Conservation (phyloP, 2,113 vertebrate genomes). For the Ceuthmochares aereus region DNA sequence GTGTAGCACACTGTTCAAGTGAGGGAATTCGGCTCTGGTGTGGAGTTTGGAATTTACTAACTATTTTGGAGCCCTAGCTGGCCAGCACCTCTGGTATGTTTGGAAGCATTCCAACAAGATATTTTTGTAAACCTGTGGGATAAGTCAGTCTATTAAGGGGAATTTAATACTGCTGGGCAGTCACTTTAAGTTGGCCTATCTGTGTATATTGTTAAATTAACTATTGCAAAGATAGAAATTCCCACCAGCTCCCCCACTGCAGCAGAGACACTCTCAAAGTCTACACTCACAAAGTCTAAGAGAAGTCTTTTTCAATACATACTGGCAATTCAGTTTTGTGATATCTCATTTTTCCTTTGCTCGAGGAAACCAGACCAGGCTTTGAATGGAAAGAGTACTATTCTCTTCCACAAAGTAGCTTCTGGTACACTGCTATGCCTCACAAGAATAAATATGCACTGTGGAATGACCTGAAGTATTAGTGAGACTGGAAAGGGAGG, state of each 20-base stretch:
- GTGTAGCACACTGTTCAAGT: not conserved
- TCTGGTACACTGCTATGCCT: not conserved
- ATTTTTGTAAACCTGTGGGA: conserved; percentile 45
- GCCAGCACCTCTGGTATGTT: conserved; percentile 17
- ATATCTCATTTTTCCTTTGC: not conserved
- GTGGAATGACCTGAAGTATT: conserved; percentile 13
- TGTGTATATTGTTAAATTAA: not conserved
- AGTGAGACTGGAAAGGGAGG: not conserved
- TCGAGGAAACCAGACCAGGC: not conserved
- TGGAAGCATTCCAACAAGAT: not conserved
- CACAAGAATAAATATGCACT: not conserved
- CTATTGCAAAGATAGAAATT: not conserved
- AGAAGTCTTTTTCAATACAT: not conserved
- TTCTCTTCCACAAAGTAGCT: not conserved
- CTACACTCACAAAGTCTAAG: not conserved
- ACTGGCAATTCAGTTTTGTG: not conserved
- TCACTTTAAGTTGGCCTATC: not conserved
- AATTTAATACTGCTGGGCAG: not conserved
- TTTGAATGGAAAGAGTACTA: not conserved
- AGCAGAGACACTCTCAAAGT: no score
- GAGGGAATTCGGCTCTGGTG: not conserved
- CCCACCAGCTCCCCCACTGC: not conserved
- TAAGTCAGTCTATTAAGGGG: not conserved
- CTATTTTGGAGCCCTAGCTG: not conserved
- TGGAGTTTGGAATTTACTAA: not conserved